phyloP scores from a whole-genome alignment of 2,113 vertebrate species.

The Dicentrarchus labrax region DNA sequence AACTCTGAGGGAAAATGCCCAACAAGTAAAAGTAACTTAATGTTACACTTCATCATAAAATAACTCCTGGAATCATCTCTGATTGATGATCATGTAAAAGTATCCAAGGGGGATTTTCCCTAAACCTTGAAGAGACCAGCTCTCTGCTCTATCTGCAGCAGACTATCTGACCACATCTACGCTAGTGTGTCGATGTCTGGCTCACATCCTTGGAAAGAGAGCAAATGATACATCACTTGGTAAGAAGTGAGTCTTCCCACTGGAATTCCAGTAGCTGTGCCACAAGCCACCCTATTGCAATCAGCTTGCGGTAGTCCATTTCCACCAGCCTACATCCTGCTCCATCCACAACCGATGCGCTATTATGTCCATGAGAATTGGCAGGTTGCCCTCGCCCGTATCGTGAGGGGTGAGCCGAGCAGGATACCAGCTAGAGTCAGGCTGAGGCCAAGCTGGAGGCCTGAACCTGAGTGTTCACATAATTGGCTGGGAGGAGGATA shows the following conservation, averaged over 20 bases:
- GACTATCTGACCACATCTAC: slow-evolving; percentile 54
- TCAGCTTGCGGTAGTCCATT: slow-evolving; percentile 73
- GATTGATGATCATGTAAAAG: slow-evolving; percentile 41
- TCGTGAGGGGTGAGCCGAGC: slow-evolving; percentile 53
- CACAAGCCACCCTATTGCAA: slow-evolving; percentile 70
- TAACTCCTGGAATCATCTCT: slow-evolving; percentile 49
- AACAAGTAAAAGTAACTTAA: slow-evolving; percentile 25
- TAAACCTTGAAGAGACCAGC: slow-evolving; percentile 12
- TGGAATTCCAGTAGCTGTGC: slow-evolving; percentile 69
- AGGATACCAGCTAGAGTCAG: slow-evolving; percentile 55
- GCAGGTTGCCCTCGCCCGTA: slow-evolving; percentile 59
- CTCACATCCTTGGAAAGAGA: slow-evolving; percentile 52
- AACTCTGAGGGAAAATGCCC: background rate
- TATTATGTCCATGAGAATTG: slow-evolving; percentile 71
- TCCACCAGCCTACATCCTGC: slow-evolving; percentile 65
- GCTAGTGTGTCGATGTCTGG: slow-evolving; percentile 57
- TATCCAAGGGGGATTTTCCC: slow-evolving; percentile 22
- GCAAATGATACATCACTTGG: slow-evolving; percentile 57
- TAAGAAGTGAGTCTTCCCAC: slow-evolving; percentile 58
- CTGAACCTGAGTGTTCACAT: slow-evolving; percentile 33
- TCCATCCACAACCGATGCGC: slow-evolving; percentile 62
- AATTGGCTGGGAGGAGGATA: background rate
- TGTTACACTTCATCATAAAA: slow-evolving; percentile 41
- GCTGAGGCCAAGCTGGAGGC: slow-evolving; percentile 57
- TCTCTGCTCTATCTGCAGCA: slow-evolving; percentile 23